Percentiles rank a stretch among this genome's conserved stretches.
Evolutionary conservation across 2,797 vertebrate species (phyloP).

Genomic region (Iguana delicatissima): DNA sequence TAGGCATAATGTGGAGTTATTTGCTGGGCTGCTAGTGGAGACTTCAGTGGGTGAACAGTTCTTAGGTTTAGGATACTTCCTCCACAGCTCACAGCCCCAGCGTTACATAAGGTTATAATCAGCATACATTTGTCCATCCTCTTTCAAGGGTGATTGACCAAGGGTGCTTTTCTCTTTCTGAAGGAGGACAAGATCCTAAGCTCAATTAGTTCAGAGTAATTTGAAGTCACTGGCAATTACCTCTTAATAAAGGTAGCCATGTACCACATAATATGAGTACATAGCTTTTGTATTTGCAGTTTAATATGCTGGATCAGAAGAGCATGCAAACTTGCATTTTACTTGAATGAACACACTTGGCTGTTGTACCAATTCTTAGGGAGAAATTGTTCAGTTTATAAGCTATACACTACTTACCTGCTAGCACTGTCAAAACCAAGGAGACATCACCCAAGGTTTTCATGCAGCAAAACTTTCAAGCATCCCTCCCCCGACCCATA

Average conservation of each 20-base stretch:
- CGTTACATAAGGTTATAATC: neutral
- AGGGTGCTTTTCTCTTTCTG: neutral
- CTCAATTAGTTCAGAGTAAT: neutral
- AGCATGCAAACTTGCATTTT: neutral
- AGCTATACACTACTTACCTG: neutral
- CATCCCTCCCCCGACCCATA: too few species aligned
- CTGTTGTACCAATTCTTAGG: too few species aligned
- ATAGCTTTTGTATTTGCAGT: neutral
- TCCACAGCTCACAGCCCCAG: neutral
- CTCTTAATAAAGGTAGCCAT: neutral
- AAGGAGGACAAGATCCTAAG: neutral
- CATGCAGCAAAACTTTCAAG: neutral
- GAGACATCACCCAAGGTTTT: neutral
- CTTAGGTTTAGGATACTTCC: neutral
- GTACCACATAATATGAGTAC: too few species aligned
- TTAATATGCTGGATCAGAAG: neutral
- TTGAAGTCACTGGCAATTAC: neutral
- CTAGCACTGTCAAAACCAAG: neutral
- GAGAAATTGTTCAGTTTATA: too few species aligned
- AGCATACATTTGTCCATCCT: neutral
- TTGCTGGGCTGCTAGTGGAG: neutral
- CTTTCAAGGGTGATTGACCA: constrained; percentile 1
- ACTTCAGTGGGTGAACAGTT: neutral
- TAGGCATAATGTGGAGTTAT: neutral
- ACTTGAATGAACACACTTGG: neutral